Evolutionary conservation across 2,888 invertebrate genomes (phyloP), one percentile per base, ranked within the genome.

Genomic region (Microdon myrmicae): DNA sequence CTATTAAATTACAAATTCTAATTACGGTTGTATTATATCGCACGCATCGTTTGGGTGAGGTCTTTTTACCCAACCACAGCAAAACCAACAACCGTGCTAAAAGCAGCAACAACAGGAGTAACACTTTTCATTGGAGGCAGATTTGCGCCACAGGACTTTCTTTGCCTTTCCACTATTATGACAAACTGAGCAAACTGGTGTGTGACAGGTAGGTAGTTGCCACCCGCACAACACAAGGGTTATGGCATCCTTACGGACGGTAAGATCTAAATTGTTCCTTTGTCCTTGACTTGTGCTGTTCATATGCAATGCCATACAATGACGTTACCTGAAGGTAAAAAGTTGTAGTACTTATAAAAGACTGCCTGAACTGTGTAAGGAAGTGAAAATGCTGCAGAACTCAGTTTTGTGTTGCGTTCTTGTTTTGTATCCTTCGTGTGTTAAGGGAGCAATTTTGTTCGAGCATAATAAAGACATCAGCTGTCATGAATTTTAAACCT

Each of bases 1-100:
- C 56, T 56, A 56, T 64, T 64, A 64, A 64, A 55, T 64, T 64
- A 64, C 45, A 64, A 64, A 56, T 64, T 64, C 61, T 56, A 64
- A 64, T 64, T 56, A 56, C 47, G 51, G 35, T 56, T 51, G 49
- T 51, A 47, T 64, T 56, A 56, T 47, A 32, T 19, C 25, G 37
- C 23, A 64, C 31, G 41, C 49, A 49, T 29, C 13, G 41, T 49
- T 41, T 10, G 39, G 41, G 16, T 47, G 56, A n/a, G n/a, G 51
- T 45, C 56, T 64, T 56, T 61, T 55, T 19, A 28, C n/a, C n/a
- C n/a, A n/a, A n/a, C n/a, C n/a, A n/a, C n/a, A n/a, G n/a, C n/a
- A n/a, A n/a, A n/a, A n/a, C n/a, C n/a, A n/a, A n/a, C n/a, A n/a
- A n/a, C n/a, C n/a, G n/a, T n/a, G n/a, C n/a, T n/a, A n/a, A n/a